Evolutionary conservation across 2,888 invertebrate genomes (phyloP).

Genomic region (Melanargia galathea): DNA sequence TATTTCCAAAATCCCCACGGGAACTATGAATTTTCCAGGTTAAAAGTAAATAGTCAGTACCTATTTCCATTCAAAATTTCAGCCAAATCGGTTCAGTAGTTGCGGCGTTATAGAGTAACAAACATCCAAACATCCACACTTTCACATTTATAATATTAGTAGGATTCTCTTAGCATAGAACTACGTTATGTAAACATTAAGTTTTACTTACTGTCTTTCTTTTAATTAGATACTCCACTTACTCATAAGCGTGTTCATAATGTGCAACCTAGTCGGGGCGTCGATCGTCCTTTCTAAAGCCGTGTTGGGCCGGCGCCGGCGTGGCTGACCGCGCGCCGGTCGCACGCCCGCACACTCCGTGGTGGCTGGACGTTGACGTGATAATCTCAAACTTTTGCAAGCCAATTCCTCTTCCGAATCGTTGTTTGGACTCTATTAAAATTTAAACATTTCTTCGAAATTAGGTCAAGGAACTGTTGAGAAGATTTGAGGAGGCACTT

Average conservation of each 20-base stretch:
- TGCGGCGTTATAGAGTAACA: too few species aligned
- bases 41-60: too few species aligned
- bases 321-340: slow-evolving; percentile 51
- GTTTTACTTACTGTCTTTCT: background rate
- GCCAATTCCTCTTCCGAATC: background rate
- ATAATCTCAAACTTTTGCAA: background rate
- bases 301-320: slow-evolving; percentile 62
- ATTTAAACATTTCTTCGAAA: too few species aligned
- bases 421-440: slow-evolving; percentile 1
- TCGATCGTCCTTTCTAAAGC: slow-evolving; percentile 55
- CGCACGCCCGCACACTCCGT: slow-evolving; percentile 63
- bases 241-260: slow-evolving; percentile 73
- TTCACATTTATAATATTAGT: too few species aligned
- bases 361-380: slow-evolving; percentile 63
- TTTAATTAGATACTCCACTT: slow-evolving; percentile 15
- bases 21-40: too few species aligned
- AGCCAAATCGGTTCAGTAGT: too few species aligned
- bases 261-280: slow-evolving; percentile 60
- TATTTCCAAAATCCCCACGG: too few species aligned
- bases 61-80: too few species aligned
- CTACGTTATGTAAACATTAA: too few species aligned
- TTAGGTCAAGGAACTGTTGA: background rate
- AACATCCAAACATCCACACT: too few species aligned
- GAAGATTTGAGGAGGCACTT: background rate
- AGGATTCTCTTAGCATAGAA: too few species aligned